Evolutionary conservation across 2,888 invertebrate species (phyloP), one percentile per base, ranked within the genome.

Genomic region (Agapostemon virescens): DNA sequence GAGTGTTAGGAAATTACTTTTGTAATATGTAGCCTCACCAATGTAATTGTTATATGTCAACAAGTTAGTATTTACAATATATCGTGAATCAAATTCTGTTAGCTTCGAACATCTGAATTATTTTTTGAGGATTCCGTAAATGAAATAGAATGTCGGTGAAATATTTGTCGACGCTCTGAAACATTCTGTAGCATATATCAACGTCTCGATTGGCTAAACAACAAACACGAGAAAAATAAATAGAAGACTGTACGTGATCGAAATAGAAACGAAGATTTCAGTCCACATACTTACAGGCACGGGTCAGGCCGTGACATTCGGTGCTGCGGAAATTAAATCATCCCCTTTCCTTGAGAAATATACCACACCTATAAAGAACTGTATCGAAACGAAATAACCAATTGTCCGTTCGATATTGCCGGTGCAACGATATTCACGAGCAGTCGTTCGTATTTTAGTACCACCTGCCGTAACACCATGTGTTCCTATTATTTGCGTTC

Each of bases 391-490:
- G 77, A 76, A 69, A 85, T 69, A 79, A 66, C 75, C 67, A 77
- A 78, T 82, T 71, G 70, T 42, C 68, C 9, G 66, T 55, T 66
- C 77, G 79, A 79, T 86, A 81, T 75, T 74, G 49, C 42, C 40
- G 58, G 40, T 52, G 68, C 52, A 38, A 42, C 70, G 80, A 84
- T 85, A 85, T 85, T 83, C 85, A 78, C 69, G 75, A 66, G 73
- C 71, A 73, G 76, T 77, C 84, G 81, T 74, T 74, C 66, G 71
- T 26, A 82, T 77, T 85, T 80, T 77, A 71, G 79, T 81, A 75
- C 85, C 88, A 88, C 88, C 88, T 88, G 87, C 87, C 76, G 70
- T 76, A 84, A 75, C 71, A 79, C 85, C 88, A 86, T 85, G 84
- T 85, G 87, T 71, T 85, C 63, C 81, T 75, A 84, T 83, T 85